These are phyloP conservation scores for Chelmon rostratus DNA, from an alignment of 2,797 vertebrate genomes.

Conservation along the genomic window DNA sequence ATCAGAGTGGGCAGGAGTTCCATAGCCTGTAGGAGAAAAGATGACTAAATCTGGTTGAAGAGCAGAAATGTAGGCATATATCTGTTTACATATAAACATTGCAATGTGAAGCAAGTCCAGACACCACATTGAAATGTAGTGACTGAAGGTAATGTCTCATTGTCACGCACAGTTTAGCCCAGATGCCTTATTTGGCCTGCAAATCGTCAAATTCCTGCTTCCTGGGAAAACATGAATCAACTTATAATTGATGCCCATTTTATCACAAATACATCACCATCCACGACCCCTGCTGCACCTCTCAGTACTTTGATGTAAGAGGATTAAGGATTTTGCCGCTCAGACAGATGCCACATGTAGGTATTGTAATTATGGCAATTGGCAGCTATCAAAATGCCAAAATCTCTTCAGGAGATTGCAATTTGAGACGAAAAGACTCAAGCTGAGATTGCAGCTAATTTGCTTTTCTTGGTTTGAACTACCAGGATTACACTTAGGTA, in stretches of 20 bases:
- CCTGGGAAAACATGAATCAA: slow-evolving; percentile 13
- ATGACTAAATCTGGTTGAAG: neutral
- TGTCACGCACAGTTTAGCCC: neutral
- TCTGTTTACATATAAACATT: neutral
- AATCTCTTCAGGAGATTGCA: slow-evolving; percentile 31
- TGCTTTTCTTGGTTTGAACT: neutral
- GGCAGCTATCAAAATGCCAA: slow-evolving; percentile 52
- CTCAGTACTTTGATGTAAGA: slow-evolving; percentile 57
- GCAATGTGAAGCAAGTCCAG: slow-evolving; percentile 1
- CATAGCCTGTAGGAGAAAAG: neutral
- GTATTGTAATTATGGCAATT: slow-evolving; percentile 65
- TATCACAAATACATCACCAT: slow-evolving; percentile 32
- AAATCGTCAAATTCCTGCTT: slow-evolving; percentile 7
- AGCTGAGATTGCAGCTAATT: neutral
- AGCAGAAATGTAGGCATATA: neutral
- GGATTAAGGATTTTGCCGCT: slow-evolving; percentile 61
- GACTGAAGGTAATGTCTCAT: neutral
- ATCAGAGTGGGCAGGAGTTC: neutral
- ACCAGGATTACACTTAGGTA: neutral
- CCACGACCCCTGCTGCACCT: slow-evolving; percentile 42
- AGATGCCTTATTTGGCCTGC: neutral
- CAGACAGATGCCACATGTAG: slow-evolving; percentile 49
- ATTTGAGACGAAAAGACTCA: slow-evolving; percentile 26
- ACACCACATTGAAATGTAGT: neutral
- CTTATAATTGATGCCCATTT: slow-evolving; percentile 5